Conservation (phyloP, 2,113 vertebrate genomes). For the Pelecanus crispus region DNA sequence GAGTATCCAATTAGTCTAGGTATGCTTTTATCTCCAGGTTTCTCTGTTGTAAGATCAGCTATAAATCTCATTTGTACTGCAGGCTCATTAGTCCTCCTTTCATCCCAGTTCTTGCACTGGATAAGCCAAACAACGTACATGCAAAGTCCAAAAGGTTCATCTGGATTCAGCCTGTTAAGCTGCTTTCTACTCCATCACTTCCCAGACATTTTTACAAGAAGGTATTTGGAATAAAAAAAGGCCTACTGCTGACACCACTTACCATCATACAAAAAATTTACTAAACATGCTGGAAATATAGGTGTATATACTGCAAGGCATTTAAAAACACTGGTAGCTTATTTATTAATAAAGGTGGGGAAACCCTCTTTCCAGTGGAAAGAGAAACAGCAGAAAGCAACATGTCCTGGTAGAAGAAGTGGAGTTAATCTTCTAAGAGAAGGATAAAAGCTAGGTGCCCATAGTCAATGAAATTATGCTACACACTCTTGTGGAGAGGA, state of each 20-base stretch:
- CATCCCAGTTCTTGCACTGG: not conserved
- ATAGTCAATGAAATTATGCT: not conserved
- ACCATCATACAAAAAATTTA: not conserved
- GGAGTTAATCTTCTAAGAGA: not conserved
- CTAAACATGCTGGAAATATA: not conserved
- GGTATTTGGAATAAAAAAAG: not conserved
- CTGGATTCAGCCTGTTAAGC: slow-evolving; percentile 9
- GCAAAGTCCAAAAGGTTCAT: slow-evolving; percentile 3
- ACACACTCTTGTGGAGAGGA: not conserved
- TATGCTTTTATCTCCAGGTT: slow-evolving; percentile 52
- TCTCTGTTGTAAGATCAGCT: slow-evolving; percentile 10
- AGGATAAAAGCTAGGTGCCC: not conserved
- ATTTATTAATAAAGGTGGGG: not conserved
- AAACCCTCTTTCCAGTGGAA: not conserved
- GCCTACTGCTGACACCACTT: not conserved
- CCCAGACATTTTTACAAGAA: not conserved
- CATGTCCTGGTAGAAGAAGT: not conserved
- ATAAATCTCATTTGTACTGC: slow-evolving; percentile 48
- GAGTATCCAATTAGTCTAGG: slow-evolving; percentile 33
- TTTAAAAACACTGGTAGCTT: not conserved
- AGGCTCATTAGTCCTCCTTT: slow-evolving; percentile 47
- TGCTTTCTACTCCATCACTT: slow-evolving; percentile 4
- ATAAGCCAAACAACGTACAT: not conserved
- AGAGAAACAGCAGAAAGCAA: not conserved
- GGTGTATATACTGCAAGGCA: not conserved